Percentiles rank a stretch among this genome's conserved stretches.
phyloP scores from a whole-genome alignment of 2,888 invertebrate genomes.

The Nomada goodeniana region DNA sequence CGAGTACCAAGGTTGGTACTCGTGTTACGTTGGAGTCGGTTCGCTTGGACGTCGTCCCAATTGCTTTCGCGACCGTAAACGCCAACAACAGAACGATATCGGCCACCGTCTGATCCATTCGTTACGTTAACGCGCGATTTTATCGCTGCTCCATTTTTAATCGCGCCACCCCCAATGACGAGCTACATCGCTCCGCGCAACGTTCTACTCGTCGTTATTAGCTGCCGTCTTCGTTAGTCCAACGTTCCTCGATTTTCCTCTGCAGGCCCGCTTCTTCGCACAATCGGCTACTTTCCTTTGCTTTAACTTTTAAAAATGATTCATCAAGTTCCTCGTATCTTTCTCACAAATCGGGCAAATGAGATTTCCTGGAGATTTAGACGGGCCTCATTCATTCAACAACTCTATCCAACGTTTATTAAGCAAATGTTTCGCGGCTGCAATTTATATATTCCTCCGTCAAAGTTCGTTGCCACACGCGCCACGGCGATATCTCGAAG shows the following conservation, averaged over 20 bases:
- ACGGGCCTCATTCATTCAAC: not conserved
- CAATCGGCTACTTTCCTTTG: not conserved
- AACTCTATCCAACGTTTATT: not conserved
- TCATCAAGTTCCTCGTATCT: not conserved
- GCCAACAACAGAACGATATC: constrained; percentile 69
- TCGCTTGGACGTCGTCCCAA: constrained; percentile 82
- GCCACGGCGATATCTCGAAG: constrained; percentile 2
- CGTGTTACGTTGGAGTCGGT: constrained; percentile 68
- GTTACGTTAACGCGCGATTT: constrained; percentile 82
- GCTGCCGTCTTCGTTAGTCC: not conserved
- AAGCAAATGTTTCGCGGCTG: not conserved
- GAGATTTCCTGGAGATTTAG: constrained; percentile 14
- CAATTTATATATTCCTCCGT: not conserved
- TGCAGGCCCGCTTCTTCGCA: not conserved
- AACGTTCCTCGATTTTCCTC: not conserved
- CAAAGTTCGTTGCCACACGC: not conserved
- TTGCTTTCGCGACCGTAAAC: constrained; percentile 80
- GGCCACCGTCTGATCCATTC: constrained; percentile 67
- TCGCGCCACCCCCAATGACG: constrained; percentile 79
- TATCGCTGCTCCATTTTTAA: constrained; percentile 82
- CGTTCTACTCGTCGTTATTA: not conserved
- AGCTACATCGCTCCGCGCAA: constrained; percentile 62
- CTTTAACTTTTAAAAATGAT: too few relatives aligned
- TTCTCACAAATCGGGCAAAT: not conserved
- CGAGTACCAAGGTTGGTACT: too few relatives aligned